phyloP scores from a whole-genome alignment of 2,888 invertebrate genomes.

The Sthenelais limicola region DNA sequence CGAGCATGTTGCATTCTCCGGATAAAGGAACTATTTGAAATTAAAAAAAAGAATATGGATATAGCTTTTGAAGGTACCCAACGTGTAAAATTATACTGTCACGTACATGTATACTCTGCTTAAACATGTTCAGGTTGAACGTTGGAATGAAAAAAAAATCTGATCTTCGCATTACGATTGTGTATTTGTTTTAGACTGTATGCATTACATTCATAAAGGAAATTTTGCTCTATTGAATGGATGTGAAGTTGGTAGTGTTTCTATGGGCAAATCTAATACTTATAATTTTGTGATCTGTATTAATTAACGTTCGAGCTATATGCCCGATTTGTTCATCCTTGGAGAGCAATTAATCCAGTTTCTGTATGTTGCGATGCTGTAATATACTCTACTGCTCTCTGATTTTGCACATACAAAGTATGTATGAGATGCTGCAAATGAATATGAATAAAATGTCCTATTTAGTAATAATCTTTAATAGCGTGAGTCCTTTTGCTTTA shows the following conservation, averaged over 20 bases:
- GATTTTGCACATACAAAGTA: slow-evolving; percentile 36
- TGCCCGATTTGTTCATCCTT: too few species aligned
- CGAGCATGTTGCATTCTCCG: too few species aligned
- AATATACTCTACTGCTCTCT: neutral
- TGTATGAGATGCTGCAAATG: slow-evolving; percentile 38
- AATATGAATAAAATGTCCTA: slow-evolving; percentile 38
- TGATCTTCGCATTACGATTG: slow-evolving; percentile 35
- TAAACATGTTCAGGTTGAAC: slow-evolving; percentile 32
- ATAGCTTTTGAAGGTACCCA: slow-evolving; percentile 31
- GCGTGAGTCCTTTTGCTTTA: too few species aligned
- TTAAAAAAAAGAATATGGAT: too few species aligned
- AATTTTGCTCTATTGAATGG: slow-evolving; percentile 29
- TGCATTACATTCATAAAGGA: slow-evolving; percentile 33
- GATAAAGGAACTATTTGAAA: too few species aligned
- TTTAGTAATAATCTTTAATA: slow-evolving; percentile 32
- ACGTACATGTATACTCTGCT: slow-evolving; percentile 35
- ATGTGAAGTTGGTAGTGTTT: slow-evolving; percentile 28
- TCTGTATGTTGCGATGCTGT: slow-evolving; percentile 23
- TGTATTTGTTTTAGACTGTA: slow-evolving; percentile 25
- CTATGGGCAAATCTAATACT: slow-evolving; percentile 5
- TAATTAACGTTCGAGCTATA: slow-evolving; percentile 17
- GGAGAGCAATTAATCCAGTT: too few species aligned
- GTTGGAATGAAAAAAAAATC: slow-evolving; percentile 32
- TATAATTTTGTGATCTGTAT: slow-evolving; percentile 32
- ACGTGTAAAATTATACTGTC: slow-evolving; percentile 22